Evolutionary conservation across 2,113 vertebrate genomes (phyloP), one percentile per base, ranked within the genome.

Genomic region (Caranx melampygus): DNA sequence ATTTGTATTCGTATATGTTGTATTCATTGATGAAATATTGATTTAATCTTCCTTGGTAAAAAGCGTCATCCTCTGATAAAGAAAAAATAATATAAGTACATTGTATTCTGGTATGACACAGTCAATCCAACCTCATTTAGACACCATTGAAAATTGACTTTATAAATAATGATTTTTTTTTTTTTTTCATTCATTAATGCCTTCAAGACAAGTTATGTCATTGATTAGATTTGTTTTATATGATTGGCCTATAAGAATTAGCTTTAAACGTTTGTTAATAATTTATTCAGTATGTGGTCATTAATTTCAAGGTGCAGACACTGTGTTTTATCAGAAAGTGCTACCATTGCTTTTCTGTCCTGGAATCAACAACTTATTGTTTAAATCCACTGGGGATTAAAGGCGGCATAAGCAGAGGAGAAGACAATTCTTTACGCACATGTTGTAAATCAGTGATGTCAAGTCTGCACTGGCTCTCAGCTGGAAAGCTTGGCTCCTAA

Each of bases 361-460:
- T 72, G 1, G 47, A 65, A 63, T 10, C 73, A 35, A 75, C 13
- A 61, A 20, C 26, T 37, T 3, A 8, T 12, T 54, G 49, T 37
- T 58, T 18, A 35, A 51, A 67, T 82, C 58, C 6, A 8, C 2
- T 26, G 5, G 31, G 47, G 47, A 16, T 4, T 14, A 35, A 16
- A 35, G 34, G 18, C n/a, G 52, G 33, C 18, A 5, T n/a, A 35
- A 20, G 26, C 26, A 21, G 52, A 72, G 49, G 47, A 81, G 11
- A 51, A 61, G 57, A 74, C 66, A 64, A 20, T 37, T 78, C 47
- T 76, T 51, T 60, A 65, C 44, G 16, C 74, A 77, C 20, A 33
- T 34, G 57, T 31, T 65, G 37, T 85, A 87, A 83, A 88, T 89
- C 80, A 75, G 37, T 60, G 26, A 35, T 72, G 52, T 67, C 60